Conservation (phyloP, 2,888 invertebrate species). For the Cephonodes hylas region DNA sequence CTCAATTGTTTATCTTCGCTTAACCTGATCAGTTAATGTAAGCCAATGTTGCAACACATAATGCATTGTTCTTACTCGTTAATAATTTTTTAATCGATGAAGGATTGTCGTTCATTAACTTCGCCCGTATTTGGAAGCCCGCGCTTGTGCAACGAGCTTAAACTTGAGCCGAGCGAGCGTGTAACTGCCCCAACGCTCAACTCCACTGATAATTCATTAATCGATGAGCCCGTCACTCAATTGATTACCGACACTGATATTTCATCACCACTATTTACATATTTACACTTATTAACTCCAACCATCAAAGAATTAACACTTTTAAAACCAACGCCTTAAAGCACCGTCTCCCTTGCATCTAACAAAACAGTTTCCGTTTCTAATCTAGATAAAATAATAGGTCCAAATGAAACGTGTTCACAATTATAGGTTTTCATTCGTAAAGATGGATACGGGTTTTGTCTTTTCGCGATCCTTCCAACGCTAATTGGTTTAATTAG, state of each 20-base stretch:
- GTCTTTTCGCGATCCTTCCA: background rate
- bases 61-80: background rate
- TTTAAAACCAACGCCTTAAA: background rate
- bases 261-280: conserved; percentile 22
- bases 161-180: conserved; percentile 7
- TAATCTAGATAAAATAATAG: conserved; percentile 30
- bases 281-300: conserved; percentile 18
- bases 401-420: conserved; percentile 32
- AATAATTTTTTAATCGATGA: conserved; percentile 10
- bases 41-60: background rate
- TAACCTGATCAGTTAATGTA: background rate
- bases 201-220: conserved; percentile 31
- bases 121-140: conserved; percentile 12
- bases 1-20: too few species aligned
- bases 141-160: conserved; percentile 5
- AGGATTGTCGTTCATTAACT: conserved; percentile 13
- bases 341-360: conserved; percentile 14
- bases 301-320: background rate
- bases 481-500: conserved; percentile 8
- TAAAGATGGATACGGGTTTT: conserved; percentile 7
- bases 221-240: conserved; percentile 29
- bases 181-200: conserved; percentile 8
- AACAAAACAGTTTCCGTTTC: conserved; percentile 1
- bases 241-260: conserved; percentile 28
- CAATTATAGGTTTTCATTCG: conserved; percentile 40